These are phyloP conservation scores for Standfussiana lucernea DNA, from an alignment of 2,888 invertebrate genomes.

Conservation along the genomic window DNA sequence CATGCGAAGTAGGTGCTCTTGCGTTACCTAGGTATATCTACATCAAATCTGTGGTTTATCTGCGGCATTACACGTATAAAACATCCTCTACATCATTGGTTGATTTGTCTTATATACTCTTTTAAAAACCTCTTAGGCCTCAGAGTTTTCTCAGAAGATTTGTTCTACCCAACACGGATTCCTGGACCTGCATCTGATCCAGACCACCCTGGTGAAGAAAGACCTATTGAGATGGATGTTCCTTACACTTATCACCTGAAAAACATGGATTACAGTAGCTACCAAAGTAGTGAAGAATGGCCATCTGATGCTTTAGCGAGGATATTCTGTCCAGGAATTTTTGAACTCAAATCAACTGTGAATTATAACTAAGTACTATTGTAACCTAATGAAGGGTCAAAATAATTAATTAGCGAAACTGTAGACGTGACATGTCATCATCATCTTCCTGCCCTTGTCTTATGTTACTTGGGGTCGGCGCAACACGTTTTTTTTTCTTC, in stretches of 20 bases:
- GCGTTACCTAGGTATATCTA: neutral
- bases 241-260: constrained; percentile 19
- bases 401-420: neutral
- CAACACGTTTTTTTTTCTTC: too few relatives aligned
- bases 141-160: constrained; percentile 7
- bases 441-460: too few relatives aligned
- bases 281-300: constrained; percentile 18
- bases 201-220: neutral
- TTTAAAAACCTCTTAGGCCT: constrained; percentile 6
- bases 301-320: constrained; percentile 13
- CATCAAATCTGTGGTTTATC: neutral
- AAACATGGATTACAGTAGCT: constrained; percentile 31
- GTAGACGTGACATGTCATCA: neutral
- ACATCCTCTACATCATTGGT: neutral
- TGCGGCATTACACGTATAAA: neutral
- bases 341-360: neutral
- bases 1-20: neutral
- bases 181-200: neutral
- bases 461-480: too few relatives aligned
- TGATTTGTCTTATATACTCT: neutral
- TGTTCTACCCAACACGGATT: constrained; percentile 10
- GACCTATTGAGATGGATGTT: neutral
- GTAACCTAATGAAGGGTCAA: neutral
- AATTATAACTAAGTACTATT: neutral
- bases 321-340: constrained; percentile 23